Conservation (phyloP, 53 echinoderm and acorn worm genomes). For the Holothuria leucospilota region DNA sequence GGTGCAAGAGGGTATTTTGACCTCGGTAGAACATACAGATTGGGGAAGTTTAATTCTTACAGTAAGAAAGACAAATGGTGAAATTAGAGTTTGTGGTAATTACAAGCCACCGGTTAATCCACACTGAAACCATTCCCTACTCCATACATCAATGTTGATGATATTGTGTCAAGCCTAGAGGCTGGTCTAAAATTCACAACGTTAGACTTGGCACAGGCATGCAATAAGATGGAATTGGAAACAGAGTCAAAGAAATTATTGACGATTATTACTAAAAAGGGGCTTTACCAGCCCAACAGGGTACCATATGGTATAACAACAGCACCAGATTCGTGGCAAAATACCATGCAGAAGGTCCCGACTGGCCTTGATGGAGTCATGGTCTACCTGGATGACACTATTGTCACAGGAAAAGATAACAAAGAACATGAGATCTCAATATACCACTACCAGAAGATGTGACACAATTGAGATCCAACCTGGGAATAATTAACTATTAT, state of each 20-base stretch:
- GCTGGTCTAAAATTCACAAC: constrained; percentile 53
- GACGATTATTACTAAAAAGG: constrained; percentile 56
- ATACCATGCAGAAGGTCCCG: constrained; percentile 55
- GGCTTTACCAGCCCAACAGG: constrained; percentile 58
- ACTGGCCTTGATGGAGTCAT: constrained; percentile 54
- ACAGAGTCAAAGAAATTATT: constrained; percentile 46
- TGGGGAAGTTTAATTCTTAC: no score
- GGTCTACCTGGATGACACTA: constrained; percentile 69
- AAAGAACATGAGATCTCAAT: constrained; percentile 16
- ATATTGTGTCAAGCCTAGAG: constrained; percentile 63
- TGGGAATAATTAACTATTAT: constrained; percentile 61
- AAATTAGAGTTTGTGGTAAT: constrained; percentile 56
- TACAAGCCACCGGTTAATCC: constrained; percentile 37
- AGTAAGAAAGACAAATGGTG: no score
- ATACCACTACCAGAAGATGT: constrained; percentile 51
- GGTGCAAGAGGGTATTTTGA: no score
- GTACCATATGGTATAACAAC: constrained; percentile 62
- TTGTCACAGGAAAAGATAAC: constrained; percentile 50
- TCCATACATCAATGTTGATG: constrained; percentile 71
- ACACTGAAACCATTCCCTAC: constrained; percentile 59
- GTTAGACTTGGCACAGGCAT: constrained; percentile 62
- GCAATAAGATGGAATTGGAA: constrained; percentile 65
- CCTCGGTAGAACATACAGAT: no score
- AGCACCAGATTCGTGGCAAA: constrained; percentile 72
- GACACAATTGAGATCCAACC: constrained; percentile 25